These are phyloP conservation scores for Diarsia brunnea DNA, from an alignment of 2,888 invertebrate species.

Conservation along the genomic window DNA sequence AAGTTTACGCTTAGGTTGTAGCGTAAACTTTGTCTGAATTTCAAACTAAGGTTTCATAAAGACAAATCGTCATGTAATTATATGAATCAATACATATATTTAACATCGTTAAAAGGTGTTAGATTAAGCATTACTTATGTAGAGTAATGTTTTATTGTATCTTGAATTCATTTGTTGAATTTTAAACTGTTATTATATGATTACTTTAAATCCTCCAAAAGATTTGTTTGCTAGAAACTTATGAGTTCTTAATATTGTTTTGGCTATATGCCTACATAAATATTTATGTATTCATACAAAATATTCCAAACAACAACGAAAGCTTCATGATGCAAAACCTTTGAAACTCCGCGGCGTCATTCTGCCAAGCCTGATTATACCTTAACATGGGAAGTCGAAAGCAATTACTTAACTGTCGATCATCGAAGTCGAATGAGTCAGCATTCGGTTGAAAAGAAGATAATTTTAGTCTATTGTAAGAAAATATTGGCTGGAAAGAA, in stretches of 20 bases:
- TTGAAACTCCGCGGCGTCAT: slow-evolving; percentile 28
- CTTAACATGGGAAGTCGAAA: slow-evolving; percentile 55
- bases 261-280: background rate
- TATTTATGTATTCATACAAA: slow-evolving; percentile 2
- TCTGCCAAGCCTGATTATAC: slow-evolving; percentile 21
- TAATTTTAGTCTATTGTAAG: slow-evolving; percentile 62
- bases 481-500: slow-evolving; percentile 42
- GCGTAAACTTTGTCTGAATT: too few relatives aligned
- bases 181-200: background rate
- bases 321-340: background rate
- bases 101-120: background rate
- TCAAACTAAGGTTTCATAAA: background rate
- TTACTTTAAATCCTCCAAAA: background rate
- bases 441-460: slow-evolving; percentile 59
- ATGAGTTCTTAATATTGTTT: background rate
- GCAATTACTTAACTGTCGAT: slow-evolving; percentile 71
- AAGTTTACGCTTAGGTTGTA: background rate
- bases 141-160: background rate
- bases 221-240: background rate
- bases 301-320: slow-evolving; percentile 8
- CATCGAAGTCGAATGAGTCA: slow-evolving; percentile 61
- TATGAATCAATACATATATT: background rate
- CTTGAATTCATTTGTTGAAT: background rate
- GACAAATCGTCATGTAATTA: background rate
- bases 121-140: background rate